These are phyloP conservation scores for Hemicentrotus pulcherrimus DNA, from an alignment of 35 echinoderm and acorn worm species.

Conservation along the genomic window DNA sequence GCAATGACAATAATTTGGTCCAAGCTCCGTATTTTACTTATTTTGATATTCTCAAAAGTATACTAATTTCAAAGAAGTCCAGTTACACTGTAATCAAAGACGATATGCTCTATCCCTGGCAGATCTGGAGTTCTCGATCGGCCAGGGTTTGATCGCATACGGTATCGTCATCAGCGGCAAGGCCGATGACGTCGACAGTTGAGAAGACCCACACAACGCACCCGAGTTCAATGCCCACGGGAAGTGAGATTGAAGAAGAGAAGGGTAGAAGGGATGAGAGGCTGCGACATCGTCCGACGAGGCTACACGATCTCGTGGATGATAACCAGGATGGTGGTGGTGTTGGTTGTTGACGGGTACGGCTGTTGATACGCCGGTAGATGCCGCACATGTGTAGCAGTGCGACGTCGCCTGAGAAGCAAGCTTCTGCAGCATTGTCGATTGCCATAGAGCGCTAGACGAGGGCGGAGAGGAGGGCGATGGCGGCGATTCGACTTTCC, in stretches of 20 bases:
- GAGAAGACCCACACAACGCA: constrained; percentile 28
- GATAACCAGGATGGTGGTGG: not conserved
- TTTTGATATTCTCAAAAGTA: not conserved
- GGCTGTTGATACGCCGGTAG: constrained; percentile 6
- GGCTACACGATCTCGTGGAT: constrained; percentile 15
- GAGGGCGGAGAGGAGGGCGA: constrained; percentile 18
- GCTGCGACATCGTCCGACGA: constrained; percentile 22
- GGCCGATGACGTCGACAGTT: not conserved
- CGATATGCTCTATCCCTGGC: not conserved
- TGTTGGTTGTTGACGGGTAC: not conserved
- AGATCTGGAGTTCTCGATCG: not conserved
- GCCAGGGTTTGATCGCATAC: constrained; percentile 27
- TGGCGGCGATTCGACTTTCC: not conserved
- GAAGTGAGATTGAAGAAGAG: not conserved
- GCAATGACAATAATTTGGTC: not conserved
- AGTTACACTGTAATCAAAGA: not conserved
- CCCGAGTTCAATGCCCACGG: constrained; percentile 48
- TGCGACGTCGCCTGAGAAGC: constrained; percentile 48
- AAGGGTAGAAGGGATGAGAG: not conserved
- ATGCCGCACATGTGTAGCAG: constrained; percentile 44
- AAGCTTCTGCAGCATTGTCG: constrained; percentile 38
- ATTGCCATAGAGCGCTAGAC: not conserved
- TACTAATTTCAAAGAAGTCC: not conserved
- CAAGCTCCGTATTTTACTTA: not conserved
- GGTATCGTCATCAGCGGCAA: constrained; percentile 14